A percentile compares a stretch with the other conserved stretches of the same genome.
Evolutionary conservation across 1,140 invertebrate species (phyloP).

Genomic region (Charaxes varanes): DNA sequence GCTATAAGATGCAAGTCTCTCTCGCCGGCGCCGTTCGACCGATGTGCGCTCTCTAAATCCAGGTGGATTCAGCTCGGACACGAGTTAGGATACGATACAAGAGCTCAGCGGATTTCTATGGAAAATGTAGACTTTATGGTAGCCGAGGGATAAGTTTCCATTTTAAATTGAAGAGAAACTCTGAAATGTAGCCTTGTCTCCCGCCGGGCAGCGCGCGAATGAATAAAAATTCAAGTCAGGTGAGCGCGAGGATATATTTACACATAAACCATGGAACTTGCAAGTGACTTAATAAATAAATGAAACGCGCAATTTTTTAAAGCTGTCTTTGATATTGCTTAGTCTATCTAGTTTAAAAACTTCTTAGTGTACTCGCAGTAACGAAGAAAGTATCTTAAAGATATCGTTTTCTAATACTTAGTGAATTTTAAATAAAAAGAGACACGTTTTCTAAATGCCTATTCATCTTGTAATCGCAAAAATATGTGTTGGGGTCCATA

Average conservation of each 20-base stretch:
- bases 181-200: conserved; percentile 66
- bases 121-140: conserved; percentile 72
- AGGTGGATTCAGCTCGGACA: conserved; percentile 63
- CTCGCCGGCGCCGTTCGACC: conserved; percentile 40
- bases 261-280: conserved; percentile 51
- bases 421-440: too few relatives aligned
- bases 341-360: too few relatives aligned
- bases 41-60: conserved; percentile 57
- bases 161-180: conserved; percentile 71
- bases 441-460: too few relatives aligned
- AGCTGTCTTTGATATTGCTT: conserved; percentile 12
- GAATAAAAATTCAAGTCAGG: conserved; percentile 69
- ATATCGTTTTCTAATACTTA: too few relatives aligned
- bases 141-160: conserved; percentile 70
- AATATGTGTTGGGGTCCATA: too few relatives aligned
- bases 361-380: too few relatives aligned
- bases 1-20: conserved; percentile 48
- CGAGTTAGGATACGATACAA: conserved; percentile 56
- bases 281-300: conserved; percentile 54
- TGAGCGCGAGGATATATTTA: conserved; percentile 58
- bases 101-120: conserved; percentile 65
- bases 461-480: too few relatives aligned
- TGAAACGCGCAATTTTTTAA: conserved; percentile 23
- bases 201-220: conserved; percentile 41
- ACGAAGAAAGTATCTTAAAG: too few relatives aligned